phyloP scores from a whole-genome alignment of 2,888 invertebrate species.

The Ganaspis brasiliensis region DNA sequence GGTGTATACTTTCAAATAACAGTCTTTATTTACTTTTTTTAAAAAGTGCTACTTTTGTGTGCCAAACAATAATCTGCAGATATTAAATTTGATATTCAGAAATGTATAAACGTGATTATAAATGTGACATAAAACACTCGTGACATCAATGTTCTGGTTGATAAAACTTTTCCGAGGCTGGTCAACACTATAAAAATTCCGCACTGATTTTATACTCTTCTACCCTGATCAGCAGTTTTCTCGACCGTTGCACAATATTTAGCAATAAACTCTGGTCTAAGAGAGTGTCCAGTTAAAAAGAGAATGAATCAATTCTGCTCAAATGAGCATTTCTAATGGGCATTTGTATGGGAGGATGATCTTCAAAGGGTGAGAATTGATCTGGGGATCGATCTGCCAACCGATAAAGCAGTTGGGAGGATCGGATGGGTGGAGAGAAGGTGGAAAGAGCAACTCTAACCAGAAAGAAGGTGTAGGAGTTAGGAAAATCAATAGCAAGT shows the following conservation, averaged over 20 bases:
- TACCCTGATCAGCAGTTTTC: background rate
- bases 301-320: constrained; percentile 5
- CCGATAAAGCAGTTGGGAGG: constrained; percentile 2
- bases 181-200: background rate
- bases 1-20: no score
- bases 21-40: no score
- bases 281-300: background rate
- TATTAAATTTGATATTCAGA: no score
- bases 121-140: no score
- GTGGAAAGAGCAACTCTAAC: constrained; percentile 23
- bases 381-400: background rate
- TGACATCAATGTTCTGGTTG: no score
- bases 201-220: background rate
- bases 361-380: constrained; percentile 4
- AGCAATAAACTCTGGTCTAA: background rate
- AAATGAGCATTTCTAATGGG: constrained; percentile 4
- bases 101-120: no score
- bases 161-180: no score
- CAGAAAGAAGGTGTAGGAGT: constrained; percentile 24
- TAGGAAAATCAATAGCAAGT: constrained; percentile 65
- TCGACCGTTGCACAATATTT: constrained; percentile 22
- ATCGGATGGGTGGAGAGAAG: background rate
- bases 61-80: no score
- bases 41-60: no score
- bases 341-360: constrained; percentile 7